phyloP scores from a whole-genome alignment of 2,113 vertebrate species.

The Cheilinus undulatus region DNA sequence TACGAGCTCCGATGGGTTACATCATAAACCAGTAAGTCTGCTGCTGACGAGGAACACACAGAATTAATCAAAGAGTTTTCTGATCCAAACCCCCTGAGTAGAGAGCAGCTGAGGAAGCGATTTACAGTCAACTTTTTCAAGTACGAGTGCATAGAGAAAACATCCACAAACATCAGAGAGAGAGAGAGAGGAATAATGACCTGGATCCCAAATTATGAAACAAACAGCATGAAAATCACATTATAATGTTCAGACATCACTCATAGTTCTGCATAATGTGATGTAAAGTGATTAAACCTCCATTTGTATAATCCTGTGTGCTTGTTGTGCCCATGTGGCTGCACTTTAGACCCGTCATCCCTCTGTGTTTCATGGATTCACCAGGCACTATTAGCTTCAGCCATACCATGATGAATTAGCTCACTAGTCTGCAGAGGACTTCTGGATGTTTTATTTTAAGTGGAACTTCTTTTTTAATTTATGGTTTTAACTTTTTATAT shows the following conservation, averaged over 20 bases:
- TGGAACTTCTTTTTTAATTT: background rate
- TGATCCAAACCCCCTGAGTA: background rate
- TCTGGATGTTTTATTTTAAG: slow-evolving; percentile 1
- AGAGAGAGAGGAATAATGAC: background rate
- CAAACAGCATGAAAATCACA: background rate
- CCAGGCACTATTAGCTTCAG: slow-evolving; percentile 27
- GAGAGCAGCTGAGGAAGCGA: slow-evolving; percentile 24
- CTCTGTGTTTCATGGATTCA: background rate
- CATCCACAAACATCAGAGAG: background rate
- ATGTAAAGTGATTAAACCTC: slow-evolving; percentile 24
- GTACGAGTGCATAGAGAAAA: background rate
- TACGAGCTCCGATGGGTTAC: slow-evolving; percentile 8
- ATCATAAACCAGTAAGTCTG: background rate
- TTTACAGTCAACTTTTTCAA: background rate
- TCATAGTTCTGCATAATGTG: slow-evolving; percentile 3
- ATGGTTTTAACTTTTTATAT: too few species aligned
- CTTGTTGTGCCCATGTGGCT: background rate
- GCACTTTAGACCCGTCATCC: background rate
- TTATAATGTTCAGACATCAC: slow-evolving; percentile 2
- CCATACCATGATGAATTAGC: slow-evolving; percentile 4
- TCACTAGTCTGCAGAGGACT: background rate
- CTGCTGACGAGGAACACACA: slow-evolving; percentile 7
- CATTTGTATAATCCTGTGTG: background rate
- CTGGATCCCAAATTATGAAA: background rate
- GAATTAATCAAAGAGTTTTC: slow-evolving; percentile 21